These are phyloP conservation scores for Ophion obscuratus DNA, from an alignment of 2,888 invertebrate genomes.

Conservation along the genomic window DNA sequence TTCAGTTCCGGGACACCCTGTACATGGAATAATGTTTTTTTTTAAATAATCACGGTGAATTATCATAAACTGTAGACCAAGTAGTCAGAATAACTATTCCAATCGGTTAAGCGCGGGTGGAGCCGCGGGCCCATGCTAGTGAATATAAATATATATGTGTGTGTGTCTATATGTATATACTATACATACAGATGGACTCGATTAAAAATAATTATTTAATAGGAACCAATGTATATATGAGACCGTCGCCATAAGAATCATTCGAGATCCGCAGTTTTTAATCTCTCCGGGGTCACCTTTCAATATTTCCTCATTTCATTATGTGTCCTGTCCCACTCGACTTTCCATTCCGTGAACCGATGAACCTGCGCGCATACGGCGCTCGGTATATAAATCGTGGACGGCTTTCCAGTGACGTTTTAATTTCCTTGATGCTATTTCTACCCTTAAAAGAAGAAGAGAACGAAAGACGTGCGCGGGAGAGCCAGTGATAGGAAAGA, in stretches of 20 bases:
- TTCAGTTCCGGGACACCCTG: too few relatives aligned
- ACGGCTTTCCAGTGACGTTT: conserved; percentile 62
- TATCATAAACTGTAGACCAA: too few relatives aligned
- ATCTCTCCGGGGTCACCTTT: conserved; percentile 19
- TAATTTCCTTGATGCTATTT: conserved; percentile 56
- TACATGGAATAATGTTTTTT: too few relatives aligned
- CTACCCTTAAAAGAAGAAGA: background rate
- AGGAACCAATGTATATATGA: background rate
- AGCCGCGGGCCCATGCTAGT: too few relatives aligned
- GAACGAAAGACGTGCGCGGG: background rate
- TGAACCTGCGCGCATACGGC: conserved; percentile 46
- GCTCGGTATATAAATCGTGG: conserved; percentile 30
- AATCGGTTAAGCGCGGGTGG: too few relatives aligned
- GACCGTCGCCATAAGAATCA: background rate
- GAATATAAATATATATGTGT: too few relatives aligned
- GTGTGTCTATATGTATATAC: too few relatives aligned
- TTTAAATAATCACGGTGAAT: too few relatives aligned
- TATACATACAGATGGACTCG: too few relatives aligned
- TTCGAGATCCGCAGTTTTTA: conserved; percentile 22
- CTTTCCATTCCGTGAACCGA: conserved; percentile 44
- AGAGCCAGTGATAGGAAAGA: background rate
- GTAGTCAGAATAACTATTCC: too few relatives aligned
- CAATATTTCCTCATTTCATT: conserved; percentile 42
- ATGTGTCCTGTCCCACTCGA: conserved; percentile 26
- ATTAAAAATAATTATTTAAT: too few relatives aligned